Percentiles rank a stretch among this genome's conserved stretches.
Evolutionary conservation across 2,113 vertebrate species (phyloP).

Genomic region (Heteronetta atricapilla): DNA sequence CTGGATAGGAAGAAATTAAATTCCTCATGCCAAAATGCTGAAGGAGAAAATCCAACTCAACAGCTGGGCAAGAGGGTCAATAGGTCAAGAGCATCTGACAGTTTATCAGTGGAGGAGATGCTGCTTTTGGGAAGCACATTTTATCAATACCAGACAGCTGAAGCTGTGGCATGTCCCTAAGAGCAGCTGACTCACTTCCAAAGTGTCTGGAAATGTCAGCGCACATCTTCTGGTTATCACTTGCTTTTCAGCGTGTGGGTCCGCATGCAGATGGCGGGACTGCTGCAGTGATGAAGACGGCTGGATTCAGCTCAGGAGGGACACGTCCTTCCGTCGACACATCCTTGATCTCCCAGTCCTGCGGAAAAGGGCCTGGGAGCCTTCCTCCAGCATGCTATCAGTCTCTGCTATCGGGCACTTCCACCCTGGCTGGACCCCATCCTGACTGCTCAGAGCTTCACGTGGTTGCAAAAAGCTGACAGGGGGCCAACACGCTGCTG

Average conservation of each 20-base stretch:
- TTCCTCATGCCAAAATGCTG: background rate
- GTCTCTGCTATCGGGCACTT: background rate
- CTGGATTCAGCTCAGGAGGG: background rate
- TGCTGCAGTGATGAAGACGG: background rate
- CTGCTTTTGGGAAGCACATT: conserved; percentile 17
- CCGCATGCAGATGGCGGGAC: background rate
- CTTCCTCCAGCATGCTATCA: fast-evolving
- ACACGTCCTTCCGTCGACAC: background rate
- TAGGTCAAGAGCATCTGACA: background rate
- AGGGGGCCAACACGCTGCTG: fast-evolving
- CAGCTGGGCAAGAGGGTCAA: background rate
- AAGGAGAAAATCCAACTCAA: background rate
- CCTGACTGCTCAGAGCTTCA: background rate
- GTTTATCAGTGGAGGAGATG: background rate
- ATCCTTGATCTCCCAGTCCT: background rate
- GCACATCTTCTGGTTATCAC: background rate
- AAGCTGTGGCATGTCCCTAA: background rate
- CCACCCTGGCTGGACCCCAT: background rate
- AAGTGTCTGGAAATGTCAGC: conserved; percentile 27
- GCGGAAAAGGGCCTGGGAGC: background rate
- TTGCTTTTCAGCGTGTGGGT: background rate
- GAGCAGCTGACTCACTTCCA: conserved; percentile 25
- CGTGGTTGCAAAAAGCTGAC: background rate
- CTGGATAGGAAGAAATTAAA: background rate
- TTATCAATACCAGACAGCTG: conserved; percentile 26